A percentile compares a stretch with the other conserved stretches of the same genome.
Conservation (phyloP, 2,888 invertebrate genomes). For the Augochlorella aurata region DNA sequence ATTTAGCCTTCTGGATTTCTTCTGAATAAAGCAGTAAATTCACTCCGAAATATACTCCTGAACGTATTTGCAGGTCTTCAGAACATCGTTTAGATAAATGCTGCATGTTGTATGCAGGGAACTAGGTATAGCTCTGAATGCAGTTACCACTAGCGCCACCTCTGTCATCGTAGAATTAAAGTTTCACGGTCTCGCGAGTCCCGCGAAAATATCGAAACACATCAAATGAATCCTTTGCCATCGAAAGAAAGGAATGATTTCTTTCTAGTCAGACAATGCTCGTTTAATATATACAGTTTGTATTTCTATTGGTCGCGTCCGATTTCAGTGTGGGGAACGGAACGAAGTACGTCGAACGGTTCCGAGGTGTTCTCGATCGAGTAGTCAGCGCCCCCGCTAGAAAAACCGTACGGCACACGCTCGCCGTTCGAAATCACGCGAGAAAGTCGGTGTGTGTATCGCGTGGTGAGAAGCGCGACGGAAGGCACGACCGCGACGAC, state of each 20-base stretch:
- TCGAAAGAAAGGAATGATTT: not conserved
- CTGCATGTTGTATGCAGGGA: not conserved
- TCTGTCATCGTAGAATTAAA: not conserved
- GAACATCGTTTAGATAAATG: not conserved
- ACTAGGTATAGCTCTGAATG: not conserved
- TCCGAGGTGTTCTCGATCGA: conserved; percentile 34
- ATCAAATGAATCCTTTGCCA: too few relatives aligned
- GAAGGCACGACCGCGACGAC: conserved; percentile 57
- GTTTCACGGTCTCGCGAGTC: too few relatives aligned
- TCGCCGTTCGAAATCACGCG: conserved; percentile 55
- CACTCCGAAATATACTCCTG: not conserved
- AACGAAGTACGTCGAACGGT: not conserved
- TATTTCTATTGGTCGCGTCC: not conserved
- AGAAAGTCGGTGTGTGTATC: conserved; percentile 60
- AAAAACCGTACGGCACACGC: conserved; percentile 49
- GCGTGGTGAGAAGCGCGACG: conserved; percentile 58
- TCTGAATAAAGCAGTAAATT: not conserved
- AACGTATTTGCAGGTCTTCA: not conserved
- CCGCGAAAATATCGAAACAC: conserved; percentile 9
- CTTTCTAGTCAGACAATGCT: not conserved
- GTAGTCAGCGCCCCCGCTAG: conserved; percentile 39
- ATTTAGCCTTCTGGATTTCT: not conserved
- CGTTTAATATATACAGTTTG: not conserved
- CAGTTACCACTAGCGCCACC: not conserved
- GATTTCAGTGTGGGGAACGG: not conserved